A percentile compares a stretch with the other conserved stretches of the same genome.
These are phyloP conservation scores for Chrysolina americana DNA, from an alignment of 2,888 invertebrate genomes.

Conservation along the genomic window DNA sequence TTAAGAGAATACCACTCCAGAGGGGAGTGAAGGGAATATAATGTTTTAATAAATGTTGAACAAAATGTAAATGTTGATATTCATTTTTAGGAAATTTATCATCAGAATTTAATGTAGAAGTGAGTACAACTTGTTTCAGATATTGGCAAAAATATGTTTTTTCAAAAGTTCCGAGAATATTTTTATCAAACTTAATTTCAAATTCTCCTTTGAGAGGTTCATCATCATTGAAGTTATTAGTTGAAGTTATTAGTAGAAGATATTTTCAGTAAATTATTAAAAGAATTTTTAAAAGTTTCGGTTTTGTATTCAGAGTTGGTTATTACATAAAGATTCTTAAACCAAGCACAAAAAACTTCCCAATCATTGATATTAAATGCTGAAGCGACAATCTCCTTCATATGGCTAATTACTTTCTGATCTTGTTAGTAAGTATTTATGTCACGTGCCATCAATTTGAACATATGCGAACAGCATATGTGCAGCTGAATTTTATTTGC, in stretches of 20 bases:
- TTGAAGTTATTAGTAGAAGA: not conserved
- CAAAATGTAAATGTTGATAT: constrained; percentile 12
- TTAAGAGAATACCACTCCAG: constrained; percentile 20
- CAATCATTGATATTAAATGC: constrained; percentile 28
- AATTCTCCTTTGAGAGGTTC: not conserved
- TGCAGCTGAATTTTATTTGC: constrained; percentile 17
- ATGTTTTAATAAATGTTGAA: not conserved
- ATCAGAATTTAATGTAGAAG: not conserved
- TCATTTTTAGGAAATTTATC: not conserved
- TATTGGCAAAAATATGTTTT: constrained; percentile 9
- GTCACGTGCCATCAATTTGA: constrained; percentile 32
- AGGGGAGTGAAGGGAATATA: constrained; percentile 5
- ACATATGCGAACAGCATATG: constrained; percentile 30
- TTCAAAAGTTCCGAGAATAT: constrained; percentile 4
- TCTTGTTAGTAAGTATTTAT: constrained; percentile 27
- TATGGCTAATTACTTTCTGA: not conserved
- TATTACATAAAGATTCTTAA: constrained; percentile 22
- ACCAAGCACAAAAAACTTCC: constrained; percentile 21
- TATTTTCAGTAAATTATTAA: constrained; percentile 29
- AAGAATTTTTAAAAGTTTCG: constrained; percentile 1
- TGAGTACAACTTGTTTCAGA: not conserved
- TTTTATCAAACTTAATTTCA: not conserved
- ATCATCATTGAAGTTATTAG: not conserved
- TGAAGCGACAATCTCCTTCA: constrained; percentile 29
- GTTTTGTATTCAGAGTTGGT: constrained; percentile 12